A percentile compares a stretch with the other conserved stretches of the same genome.
Evolutionary conservation across 2,888 invertebrate species (phyloP).

Genomic region (Parnassius apollo): DNA sequence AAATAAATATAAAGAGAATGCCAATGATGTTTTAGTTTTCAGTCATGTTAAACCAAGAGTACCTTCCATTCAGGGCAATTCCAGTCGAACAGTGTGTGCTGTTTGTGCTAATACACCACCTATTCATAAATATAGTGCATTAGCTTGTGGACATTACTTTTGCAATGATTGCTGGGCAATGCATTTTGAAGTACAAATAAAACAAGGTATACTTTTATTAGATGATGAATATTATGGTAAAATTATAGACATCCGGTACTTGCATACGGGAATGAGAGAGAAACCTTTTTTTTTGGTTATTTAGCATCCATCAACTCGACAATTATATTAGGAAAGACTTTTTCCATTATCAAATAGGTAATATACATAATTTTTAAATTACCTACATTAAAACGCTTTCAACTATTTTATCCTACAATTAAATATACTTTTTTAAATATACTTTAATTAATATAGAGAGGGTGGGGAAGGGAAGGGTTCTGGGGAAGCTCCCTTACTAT

Average conservation of each 20-base stretch:
- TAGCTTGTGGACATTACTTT: slow-evolving; percentile 95
- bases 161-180: slow-evolving; percentile 98
- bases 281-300: too few relatives aligned
- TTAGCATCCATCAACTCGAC: too few relatives aligned
- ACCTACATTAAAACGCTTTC: too few relatives aligned
- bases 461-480: too few relatives aligned
- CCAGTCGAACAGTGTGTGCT: slow-evolving; percentile 82
- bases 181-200: slow-evolving; percentile 98
- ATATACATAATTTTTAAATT: too few relatives aligned
- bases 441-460: too few relatives aligned
- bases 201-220: slow-evolving; percentile 84
- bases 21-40: slow-evolving; percentile 82
- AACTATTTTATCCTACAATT: too few relatives aligned
- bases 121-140: slow-evolving; percentile 86
- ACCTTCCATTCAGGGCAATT: slow-evolving; percentile 49
- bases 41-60: slow-evolving; percentile 71
- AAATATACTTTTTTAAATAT: too few relatives aligned
- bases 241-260: neutral
- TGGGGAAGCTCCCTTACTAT: too few relatives aligned
- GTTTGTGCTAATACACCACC: slow-evolving; percentile 88
- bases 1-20: slow-evolving; percentile 89
- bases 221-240: neutral
- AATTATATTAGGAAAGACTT: too few relatives aligned
- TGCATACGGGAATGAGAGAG: too few relatives aligned
- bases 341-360: too few relatives aligned